Evolutionary conservation across 1,140 invertebrate genomes (phyloP).

Genomic region (Drosophila prosaltans): DNA sequence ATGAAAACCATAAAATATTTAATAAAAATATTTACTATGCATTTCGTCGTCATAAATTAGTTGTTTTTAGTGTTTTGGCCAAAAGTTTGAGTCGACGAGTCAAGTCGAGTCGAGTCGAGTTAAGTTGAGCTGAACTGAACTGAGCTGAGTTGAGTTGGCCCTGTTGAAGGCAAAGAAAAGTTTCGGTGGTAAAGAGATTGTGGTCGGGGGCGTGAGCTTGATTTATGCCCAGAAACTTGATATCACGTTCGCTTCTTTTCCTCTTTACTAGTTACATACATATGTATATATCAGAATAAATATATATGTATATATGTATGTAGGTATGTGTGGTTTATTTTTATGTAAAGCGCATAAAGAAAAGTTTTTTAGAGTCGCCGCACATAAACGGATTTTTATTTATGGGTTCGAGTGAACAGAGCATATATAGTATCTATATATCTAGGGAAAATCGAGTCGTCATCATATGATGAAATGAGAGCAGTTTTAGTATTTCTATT

Average conservation of each 20-base stretch:
- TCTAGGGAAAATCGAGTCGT: conserved; percentile 67
- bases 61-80: conserved; percentile 74
- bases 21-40: conserved; percentile 80
- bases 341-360: conserved; percentile 79
- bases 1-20: conserved; percentile 80
- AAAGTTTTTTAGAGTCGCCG: conserved; percentile 74
- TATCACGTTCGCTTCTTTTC: conserved; percentile 66
- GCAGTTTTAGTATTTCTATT: conserved; percentile 41
- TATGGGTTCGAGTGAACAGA: conserved; percentile 56
- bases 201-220: conserved; percentile 70
- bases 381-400: conserved; percentile 80
- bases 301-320: not conserved
- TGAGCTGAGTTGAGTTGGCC: conserved; percentile 36
- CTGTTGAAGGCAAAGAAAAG: conserved; percentile 3
- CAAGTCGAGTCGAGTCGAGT: conserved; percentile 24
- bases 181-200: conserved; percentile 9
- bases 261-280: conserved; percentile 17
- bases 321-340: conserved; percentile 62
- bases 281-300: not conserved
- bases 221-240: conserved; percentile 76
- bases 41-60: conserved; percentile 73
- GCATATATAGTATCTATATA: conserved; percentile 20
- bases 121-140: conserved; percentile 28
- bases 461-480: conserved; percentile 73
- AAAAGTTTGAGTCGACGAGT: conserved; percentile 54